A percentile compares a stretch with the other conserved stretches of the same genome.
Evolutionary conservation across 2,888 invertebrate species (phyloP).

Genomic region (Ectemnius continuus): DNA sequence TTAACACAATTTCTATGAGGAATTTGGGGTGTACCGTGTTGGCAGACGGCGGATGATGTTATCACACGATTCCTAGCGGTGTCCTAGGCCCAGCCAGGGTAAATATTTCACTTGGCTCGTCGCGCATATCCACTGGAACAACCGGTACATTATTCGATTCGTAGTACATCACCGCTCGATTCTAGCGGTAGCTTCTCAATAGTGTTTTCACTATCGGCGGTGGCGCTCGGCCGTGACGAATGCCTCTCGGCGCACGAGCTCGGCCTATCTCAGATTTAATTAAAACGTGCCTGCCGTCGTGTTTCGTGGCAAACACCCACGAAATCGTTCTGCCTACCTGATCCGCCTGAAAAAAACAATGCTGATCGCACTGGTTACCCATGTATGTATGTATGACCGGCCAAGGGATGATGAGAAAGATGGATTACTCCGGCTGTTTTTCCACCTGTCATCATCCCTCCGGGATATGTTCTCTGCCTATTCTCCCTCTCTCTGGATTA

Average conservation of each 20-base stretch:
- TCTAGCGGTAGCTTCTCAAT: background rate
- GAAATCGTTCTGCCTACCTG: conserved; percentile 34
- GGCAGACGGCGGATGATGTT: too few relatives aligned
- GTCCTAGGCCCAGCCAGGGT: too few relatives aligned
- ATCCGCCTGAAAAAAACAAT: conserved; percentile 27
- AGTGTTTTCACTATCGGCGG: background rate
- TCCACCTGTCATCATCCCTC: background rate
- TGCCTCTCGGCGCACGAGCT: conserved; percentile 27
- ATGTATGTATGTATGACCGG: background rate
- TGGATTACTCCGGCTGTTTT: conserved; percentile 3
- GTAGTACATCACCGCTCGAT: too few relatives aligned
- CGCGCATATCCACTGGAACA: too few relatives aligned
- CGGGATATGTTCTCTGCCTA: background rate
- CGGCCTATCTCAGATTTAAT: conserved; percentile 56
- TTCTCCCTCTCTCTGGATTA: background rate
- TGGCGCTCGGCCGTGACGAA: conserved; percentile 25
- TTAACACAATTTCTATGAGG: background rate
- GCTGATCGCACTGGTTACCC: background rate
- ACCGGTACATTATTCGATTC: too few relatives aligned
- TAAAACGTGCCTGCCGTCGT: conserved; percentile 47
- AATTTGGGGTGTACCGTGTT: background rate
- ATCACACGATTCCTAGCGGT: too few relatives aligned
- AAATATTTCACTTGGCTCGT: too few relatives aligned
- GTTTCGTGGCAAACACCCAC: conserved; percentile 23
- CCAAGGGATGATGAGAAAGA: background rate